phyloP scores from a whole-genome alignment of 1,140 invertebrate genomes.

The Aporrectodea caliginosa region DNA sequence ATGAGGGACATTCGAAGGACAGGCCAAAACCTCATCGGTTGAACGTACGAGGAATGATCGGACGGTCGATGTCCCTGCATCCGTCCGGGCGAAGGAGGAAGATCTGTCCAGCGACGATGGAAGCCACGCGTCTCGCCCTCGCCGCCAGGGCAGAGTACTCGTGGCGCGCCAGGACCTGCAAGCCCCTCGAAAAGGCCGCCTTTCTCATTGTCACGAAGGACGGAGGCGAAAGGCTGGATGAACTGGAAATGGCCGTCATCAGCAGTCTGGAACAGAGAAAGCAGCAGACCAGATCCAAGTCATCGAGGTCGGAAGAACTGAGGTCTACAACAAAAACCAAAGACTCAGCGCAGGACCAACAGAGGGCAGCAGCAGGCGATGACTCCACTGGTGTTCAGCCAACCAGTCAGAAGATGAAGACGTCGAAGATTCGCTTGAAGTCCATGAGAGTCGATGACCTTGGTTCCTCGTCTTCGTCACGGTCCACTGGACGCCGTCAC shows the following conservation, averaged over 20 bases:
- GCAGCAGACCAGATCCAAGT: not conserved
- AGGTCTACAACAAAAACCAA: not conserved
- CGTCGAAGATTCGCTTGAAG: too few species aligned
- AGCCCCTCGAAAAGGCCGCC: slow-evolving; percentile 17
- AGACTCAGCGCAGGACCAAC: not conserved
- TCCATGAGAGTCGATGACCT: too few species aligned
- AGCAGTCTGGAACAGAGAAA: not conserved
- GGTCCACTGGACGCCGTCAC: not conserved
- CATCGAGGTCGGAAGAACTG: not conserved
- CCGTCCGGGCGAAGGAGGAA: not conserved
- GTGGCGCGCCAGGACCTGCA: not conserved
- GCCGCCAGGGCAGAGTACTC: slow-evolving; percentile 23
- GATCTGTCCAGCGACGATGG: not conserved
- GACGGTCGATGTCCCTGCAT: not conserved
- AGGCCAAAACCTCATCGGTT: too few species aligned
- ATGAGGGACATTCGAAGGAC: too few species aligned
- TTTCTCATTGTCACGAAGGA: slow-evolving; percentile 19
- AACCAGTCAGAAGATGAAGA: too few species aligned
- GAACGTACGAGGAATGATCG: too few species aligned
- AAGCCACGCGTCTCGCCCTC: slow-evolving; percentile 16
- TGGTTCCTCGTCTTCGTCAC: not conserved
- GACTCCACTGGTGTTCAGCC: too few species aligned
- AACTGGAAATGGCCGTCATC: slow-evolving; percentile 1
- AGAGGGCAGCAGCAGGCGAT: not conserved
- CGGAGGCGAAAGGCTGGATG: not conserved